Percentiles rank a stretch among this genome's conserved stretches.
Evolutionary conservation across 2,888 invertebrate genomes (phyloP).

Genomic region (Pseudeuparius sepicola): DNA sequence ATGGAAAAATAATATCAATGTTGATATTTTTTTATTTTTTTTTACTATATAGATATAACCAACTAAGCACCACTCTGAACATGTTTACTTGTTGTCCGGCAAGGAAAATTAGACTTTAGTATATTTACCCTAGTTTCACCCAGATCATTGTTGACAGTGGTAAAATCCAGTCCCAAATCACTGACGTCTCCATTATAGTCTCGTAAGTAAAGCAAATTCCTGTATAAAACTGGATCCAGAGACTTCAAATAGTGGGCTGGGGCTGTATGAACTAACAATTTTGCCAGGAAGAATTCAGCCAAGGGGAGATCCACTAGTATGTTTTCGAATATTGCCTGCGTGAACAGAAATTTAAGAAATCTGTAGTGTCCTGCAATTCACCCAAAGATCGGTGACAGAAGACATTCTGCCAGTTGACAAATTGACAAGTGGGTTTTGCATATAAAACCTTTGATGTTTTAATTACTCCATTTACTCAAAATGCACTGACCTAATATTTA

Average conservation of each 20-base stretch:
- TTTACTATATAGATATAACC: too few species aligned
- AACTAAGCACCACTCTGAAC: too few species aligned
- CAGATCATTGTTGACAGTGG: constrained; percentile 78
- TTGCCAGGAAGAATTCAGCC: constrained; percentile 91
- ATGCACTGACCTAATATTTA: too few species aligned
- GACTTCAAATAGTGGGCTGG: constrained; percentile 86
- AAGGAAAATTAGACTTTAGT: constrained; percentile 1
- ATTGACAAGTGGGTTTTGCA: too few species aligned
- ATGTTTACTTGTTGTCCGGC: too few species aligned
- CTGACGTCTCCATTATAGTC: constrained; percentile 77
- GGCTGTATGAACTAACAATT: constrained; percentile 67
- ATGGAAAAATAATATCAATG: too few species aligned
- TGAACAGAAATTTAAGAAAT: too few species aligned
- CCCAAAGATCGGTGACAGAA: too few species aligned
- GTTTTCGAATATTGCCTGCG: constrained; percentile 93
- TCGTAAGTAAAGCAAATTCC: constrained; percentile 80
- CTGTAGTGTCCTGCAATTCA: too few species aligned
- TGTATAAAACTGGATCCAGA: constrained; percentile 84
- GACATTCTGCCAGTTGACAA: too few species aligned
- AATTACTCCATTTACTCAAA: too few species aligned
- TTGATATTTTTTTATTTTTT: constrained; percentile 3
- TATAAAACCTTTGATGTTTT: too few species aligned
- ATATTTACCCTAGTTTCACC: constrained; percentile 67
- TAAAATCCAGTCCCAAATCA: constrained; percentile 87
- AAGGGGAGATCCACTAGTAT: constrained; percentile 88